Conservation (phyloP, 2,888 invertebrate species). For the Cactoblastis cactorum region DNA sequence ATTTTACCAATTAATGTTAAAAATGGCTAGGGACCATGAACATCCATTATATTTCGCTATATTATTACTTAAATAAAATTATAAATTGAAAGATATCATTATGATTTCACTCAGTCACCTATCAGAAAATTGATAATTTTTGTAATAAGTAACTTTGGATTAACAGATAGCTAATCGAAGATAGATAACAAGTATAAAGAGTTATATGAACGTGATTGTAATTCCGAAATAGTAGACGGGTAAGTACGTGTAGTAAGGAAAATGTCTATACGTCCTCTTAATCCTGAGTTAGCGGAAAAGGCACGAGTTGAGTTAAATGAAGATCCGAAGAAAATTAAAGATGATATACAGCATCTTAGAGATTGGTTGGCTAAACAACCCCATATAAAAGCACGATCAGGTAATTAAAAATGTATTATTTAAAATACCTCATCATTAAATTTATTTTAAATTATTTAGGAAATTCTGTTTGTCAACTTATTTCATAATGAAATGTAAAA, state of each 20-base stretch:
- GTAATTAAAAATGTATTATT: constrained; percentile 26
- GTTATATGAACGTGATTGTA: background rate
- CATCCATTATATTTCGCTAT: too few species aligned
- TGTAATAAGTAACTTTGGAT: constrained; percentile 9
- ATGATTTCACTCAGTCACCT: background rate
- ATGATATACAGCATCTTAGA: constrained; percentile 67
- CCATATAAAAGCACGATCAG: constrained; percentile 65
- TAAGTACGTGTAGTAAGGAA: constrained; percentile 5
- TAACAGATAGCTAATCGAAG: constrained; percentile 20
- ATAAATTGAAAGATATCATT: background rate
- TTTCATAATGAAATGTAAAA: too few species aligned
- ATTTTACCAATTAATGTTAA: too few species aligned
- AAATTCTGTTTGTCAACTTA: too few species aligned
- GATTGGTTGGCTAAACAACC: constrained; percentile 77
- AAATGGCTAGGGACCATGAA: too few species aligned
- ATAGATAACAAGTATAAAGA: background rate
- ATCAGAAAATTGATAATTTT: background rate
- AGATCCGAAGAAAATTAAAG: constrained; percentile 60
- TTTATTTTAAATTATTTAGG: too few species aligned
- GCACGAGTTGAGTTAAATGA: constrained; percentile 76
- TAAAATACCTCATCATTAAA: background rate
- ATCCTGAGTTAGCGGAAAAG: constrained; percentile 45
- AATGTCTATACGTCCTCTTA: constrained; percentile 43
- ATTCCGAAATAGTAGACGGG: background rate
- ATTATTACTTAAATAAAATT: background rate